Evolutionary conservation across 2,888 invertebrate species (phyloP).

Genomic region (Acleris emargana): DNA sequence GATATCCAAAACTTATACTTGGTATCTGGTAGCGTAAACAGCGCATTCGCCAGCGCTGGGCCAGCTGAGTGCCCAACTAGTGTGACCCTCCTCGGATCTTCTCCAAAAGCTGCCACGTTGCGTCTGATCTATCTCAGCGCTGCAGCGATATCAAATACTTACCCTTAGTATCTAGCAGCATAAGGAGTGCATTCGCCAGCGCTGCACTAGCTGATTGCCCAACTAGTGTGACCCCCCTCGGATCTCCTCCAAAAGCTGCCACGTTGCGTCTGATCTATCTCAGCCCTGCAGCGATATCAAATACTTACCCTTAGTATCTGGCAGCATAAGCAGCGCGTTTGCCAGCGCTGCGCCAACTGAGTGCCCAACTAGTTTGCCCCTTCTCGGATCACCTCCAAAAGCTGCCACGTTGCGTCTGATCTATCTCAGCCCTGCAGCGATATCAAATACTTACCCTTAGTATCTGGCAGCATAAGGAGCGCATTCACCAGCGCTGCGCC

Average conservation of each 20-base stretch:
- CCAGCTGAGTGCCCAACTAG: conserved; percentile 94
- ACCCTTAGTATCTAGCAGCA: conserved; percentile 92
- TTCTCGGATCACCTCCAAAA: conserved; percentile 94
- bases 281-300: neutral
- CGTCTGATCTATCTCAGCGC: conserved; percentile 82
- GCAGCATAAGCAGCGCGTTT: conserved; percentile 92
- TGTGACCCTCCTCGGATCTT: conserved; percentile 92
- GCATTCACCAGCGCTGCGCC: conserved; percentile 94
- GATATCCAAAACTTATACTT: conserved; percentile 80
- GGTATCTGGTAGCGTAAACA: conserved; percentile 91
- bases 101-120: conserved; percentile 95
- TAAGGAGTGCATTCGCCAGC: conserved; percentile 91
- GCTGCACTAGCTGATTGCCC: conserved; percentile 95
- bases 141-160: neutral
- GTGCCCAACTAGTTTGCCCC: conserved; percentile 93
- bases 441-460: conserved; percentile 83
- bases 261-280: conserved; percentile 89
- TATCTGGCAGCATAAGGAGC: conserved; percentile 91
- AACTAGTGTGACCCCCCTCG: conserved; percentile 89
- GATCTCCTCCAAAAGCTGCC: conserved; percentile 95
- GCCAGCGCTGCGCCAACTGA: conserved; percentile 94
- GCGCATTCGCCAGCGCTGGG: conserved; percentile 92
- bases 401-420: conserved; percentile 91
- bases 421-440: neutral
- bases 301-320: conserved; percentile 87